These are phyloP conservation scores for Montipora efflorescens DNA, from an alignment of 64 coral and sea anemone species.

Conservation along the genomic window DNA sequence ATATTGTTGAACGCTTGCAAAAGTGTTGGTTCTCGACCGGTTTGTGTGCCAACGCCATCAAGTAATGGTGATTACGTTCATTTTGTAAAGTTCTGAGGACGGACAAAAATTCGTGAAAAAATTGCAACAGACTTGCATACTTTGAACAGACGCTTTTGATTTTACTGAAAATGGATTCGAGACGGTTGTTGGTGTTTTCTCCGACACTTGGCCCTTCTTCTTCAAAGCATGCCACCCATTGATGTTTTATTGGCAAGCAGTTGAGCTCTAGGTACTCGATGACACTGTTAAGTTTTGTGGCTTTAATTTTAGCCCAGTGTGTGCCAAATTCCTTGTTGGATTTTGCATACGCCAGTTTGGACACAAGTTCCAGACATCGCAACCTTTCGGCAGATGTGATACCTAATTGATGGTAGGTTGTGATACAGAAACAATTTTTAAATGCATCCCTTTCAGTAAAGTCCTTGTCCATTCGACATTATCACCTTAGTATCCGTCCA, in stretches of 20 bases:
- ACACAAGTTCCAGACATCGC: conserved; percentile 45
- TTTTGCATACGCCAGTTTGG: conserved; percentile 8
- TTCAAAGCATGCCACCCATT: conserved; percentile 70
- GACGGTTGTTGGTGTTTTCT: conserved; percentile 57
- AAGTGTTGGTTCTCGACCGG: conserved; percentile 10
- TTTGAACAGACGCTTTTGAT: conserved; percentile 72
- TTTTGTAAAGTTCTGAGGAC: conserved; percentile 10
- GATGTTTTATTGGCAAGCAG: conserved; percentile 72
- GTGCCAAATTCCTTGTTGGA: not conserved
- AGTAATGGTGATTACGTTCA: conserved; percentile 28
- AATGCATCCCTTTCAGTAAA: conserved; percentile 50
- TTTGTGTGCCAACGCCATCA: conserved; percentile 20
- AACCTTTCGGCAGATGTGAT: conserved; percentile 37
- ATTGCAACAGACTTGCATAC: conserved; percentile 30
- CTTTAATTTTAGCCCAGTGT: not conserved
- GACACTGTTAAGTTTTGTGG: conserved; percentile 38
- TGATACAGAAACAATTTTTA: conserved; percentile 41
- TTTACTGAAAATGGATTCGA: conserved; percentile 60
- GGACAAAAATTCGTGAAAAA: not conserved
- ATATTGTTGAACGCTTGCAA: conserved; percentile 11
- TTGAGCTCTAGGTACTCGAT: conserved; percentile 58
- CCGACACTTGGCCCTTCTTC: conserved; percentile 39
- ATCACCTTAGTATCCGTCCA: conserved; percentile 36
- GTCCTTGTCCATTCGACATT: conserved; percentile 44
- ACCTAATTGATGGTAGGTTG: conserved; percentile 23